phyloP scores from a whole-genome alignment of 1,140 invertebrate species.

The Mya arenaria region DNA sequence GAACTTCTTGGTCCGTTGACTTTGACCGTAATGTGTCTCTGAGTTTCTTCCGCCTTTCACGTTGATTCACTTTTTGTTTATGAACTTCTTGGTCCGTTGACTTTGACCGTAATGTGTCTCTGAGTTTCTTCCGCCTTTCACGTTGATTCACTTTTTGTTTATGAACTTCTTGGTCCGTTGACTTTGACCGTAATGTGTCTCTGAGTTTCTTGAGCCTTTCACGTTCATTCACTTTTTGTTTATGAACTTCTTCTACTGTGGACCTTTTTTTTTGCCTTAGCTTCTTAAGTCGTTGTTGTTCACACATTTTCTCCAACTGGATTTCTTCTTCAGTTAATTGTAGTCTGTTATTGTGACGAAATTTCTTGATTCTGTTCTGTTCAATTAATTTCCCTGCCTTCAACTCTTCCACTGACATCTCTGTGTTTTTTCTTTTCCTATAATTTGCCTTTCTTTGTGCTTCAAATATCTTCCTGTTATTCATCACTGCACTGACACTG shows the following conservation, averaged over 20 bases:
- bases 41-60: constrained; percentile 5
- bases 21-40: too few relatives aligned
- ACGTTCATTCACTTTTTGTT: constrained; percentile 20
- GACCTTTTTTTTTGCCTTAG: neutral
- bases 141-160: constrained; percentile 13
- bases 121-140: constrained; percentile 5
- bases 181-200: too few relatives aligned
- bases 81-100: neutral
- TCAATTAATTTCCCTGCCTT: neutral
- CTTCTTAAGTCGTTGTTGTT: neutral
- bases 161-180: neutral
- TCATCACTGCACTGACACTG: constrained; percentile 6
- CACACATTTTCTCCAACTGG: neutral
- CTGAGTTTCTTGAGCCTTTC: constrained; percentile 7
- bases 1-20: too few relatives aligned
- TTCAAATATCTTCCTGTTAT: constrained; percentile 6
- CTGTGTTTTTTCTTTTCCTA: neutral
- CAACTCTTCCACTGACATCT: constrained; percentile 1
- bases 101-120: too few relatives aligned
- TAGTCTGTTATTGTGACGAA: too few relatives aligned
- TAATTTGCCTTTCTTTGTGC: constrained; percentile 3
- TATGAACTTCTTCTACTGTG: neutral
- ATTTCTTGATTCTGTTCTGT: neutral
- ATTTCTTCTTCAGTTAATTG: neutral
- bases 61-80: constrained; percentile 19